Percentiles rank a stretch among this genome's conserved stretches.
Conservation (phyloP, 2,113 vertebrate genomes). For the Phylloscopus whistleri region DNA sequence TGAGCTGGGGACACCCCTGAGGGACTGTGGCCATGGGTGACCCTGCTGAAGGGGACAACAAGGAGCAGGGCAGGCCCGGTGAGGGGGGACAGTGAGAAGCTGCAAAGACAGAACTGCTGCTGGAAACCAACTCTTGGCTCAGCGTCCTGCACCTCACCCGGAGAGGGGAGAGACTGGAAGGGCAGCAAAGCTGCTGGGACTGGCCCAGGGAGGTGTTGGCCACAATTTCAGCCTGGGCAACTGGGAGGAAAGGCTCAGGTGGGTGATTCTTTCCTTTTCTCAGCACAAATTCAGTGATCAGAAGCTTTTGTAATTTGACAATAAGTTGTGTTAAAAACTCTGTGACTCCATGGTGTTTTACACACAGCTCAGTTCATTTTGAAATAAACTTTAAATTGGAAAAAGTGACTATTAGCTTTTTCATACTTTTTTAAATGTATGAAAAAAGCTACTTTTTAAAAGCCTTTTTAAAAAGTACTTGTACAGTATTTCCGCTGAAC, state of each 20-base stretch:
- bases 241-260: rapidly evolving
- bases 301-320: not conserved
- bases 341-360: not conserved
- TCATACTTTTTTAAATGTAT: not conserved
- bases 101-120: not conserved
- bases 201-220: rapidly evolving
- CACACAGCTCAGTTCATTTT: not conserved
- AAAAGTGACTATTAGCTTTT: not conserved
- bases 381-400: not conserved
- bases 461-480: not conserved
- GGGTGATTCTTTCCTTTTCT: not conserved
- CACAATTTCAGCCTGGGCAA: rapidly evolving
- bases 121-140: not conserved
- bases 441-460: too few relatives aligned
- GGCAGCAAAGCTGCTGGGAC: rapidly evolving
- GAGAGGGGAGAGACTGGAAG: not conserved
- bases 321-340: not conserved
- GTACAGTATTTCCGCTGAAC: not conserved
- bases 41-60: not conserved
- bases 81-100: rapidly evolving
- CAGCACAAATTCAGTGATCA: not conserved
- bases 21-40: rapidly evolving
- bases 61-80: not conserved
- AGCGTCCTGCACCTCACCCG: rapidly evolving
- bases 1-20: not conserved